A percentile compares a stretch with the other conserved stretches of the same genome.
phyloP scores from a whole-genome alignment of 2,797 vertebrate species.

The Eurystomus glaucurus region DNA sequence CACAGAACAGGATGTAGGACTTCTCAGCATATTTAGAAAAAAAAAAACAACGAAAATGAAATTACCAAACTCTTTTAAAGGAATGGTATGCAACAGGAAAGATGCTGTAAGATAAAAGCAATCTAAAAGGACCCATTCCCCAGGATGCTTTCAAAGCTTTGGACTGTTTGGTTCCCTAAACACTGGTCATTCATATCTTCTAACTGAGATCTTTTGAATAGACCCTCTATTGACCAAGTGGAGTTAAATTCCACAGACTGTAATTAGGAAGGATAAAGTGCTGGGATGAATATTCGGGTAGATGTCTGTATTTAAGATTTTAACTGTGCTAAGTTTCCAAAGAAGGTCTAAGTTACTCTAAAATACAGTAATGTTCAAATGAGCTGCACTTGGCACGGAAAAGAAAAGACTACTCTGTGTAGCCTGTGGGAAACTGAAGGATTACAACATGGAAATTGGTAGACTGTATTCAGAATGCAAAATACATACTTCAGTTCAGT shows the following conservation, averaged over 20 bases:
- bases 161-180: neutral
- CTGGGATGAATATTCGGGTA: neutral
- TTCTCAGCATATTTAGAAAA: neutral
- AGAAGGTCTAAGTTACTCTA: neutral
- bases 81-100: neutral
- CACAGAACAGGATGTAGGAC: neutral
- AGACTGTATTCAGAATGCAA: neutral
- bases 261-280: neutral
- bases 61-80: neutral
- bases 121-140: neutral
- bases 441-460: neutral
- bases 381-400: neutral
- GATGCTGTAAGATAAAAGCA: neutral
- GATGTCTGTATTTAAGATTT: neutral
- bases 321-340: neutral
- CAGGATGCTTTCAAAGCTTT: neutral
- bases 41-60: neutral
- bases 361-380: neutral
- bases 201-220: neutral
- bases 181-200: neutral
- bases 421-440: neutral
- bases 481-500: neutral
- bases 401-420: neutral
- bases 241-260: neutral
- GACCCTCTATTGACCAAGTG: neutral